Conservation (phyloP, 1,140 invertebrate species). For the Drepana arcuata region DNA sequence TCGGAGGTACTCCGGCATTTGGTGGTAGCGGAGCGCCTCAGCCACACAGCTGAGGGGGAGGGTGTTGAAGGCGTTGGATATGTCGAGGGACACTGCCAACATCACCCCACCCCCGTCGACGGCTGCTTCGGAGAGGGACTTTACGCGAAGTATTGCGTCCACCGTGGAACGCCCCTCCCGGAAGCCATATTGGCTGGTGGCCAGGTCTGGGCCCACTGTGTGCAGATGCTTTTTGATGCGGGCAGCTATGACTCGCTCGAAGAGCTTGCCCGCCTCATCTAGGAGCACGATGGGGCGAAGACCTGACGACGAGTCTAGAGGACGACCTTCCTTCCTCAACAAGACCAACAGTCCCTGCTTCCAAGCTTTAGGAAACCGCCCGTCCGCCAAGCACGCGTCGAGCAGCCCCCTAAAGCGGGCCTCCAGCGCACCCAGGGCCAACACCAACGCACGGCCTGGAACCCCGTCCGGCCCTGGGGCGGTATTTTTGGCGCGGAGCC, state of each 20-base stretch:
- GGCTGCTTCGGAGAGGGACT: neutral
- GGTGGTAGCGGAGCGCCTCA: slow-evolving; percentile 3
- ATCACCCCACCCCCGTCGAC: slow-evolving; percentile 5
- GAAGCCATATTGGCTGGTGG: slow-evolving; percentile 9
- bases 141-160: slow-evolving; percentile 4
- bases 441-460: no score
- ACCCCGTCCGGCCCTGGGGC: no score
- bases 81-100: slow-evolving; percentile 13
- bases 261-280: slow-evolving; percentile 10
- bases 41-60: slow-evolving; percentile 6
- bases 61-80: slow-evolving; percentile 15
- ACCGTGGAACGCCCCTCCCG: slow-evolving; percentile 9
- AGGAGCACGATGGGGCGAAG: slow-evolving; percentile 25
- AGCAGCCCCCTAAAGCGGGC: no score
- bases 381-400: no score
- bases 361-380: no score
- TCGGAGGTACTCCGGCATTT: slow-evolving; percentile 2
- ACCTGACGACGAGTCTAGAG: slow-evolving; percentile 8
- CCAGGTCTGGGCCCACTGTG: neutral
- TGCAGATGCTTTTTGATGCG: slow-evolving; percentile 6
- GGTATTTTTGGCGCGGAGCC: no score
- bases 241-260: slow-evolving; percentile 7
- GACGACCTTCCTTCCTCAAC: slow-evolving; percentile 8
- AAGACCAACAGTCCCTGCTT: slow-evolving; percentile 6
- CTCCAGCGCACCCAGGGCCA: no score